A percentile compares a stretch with the other conserved stretches of the same genome.
Conservation (phyloP, 2,888 invertebrate species). For the Baccha elongata region DNA sequence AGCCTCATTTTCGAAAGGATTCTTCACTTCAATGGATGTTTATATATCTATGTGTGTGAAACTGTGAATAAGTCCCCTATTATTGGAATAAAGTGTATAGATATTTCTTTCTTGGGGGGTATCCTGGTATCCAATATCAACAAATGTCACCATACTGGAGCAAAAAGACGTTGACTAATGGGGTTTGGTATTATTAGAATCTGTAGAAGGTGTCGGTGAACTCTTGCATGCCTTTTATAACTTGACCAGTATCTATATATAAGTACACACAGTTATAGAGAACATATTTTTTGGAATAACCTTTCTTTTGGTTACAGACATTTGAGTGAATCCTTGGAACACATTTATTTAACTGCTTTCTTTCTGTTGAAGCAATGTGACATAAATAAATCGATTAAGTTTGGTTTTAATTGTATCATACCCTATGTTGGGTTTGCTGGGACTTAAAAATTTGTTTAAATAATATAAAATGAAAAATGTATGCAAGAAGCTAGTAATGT, state of each 20-base stretch:
- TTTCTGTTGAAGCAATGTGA: background rate
- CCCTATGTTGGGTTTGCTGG: too few relatives aligned
- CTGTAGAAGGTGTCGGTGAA: constrained; percentile 37
- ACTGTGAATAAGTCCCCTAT: too few relatives aligned
- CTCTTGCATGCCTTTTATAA: constrained; percentile 4
- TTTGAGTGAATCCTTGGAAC: background rate
- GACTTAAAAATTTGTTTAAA: too few relatives aligned
- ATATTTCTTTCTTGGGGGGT: background rate
- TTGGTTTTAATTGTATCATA: background rate
- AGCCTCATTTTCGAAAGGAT: constrained; percentile 3
- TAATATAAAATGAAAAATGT: too few relatives aligned
- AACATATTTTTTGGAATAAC: background rate
- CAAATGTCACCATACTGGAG: constrained; percentile 42
- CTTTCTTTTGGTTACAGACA: background rate
- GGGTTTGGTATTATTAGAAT: constrained; percentile 52
- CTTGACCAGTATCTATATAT: constrained; percentile 15
- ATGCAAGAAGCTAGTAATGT: too few relatives aligned
- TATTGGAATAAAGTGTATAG: background rate
- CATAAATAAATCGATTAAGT: background rate
- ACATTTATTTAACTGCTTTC: constrained; percentile 35
- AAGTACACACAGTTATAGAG: background rate
- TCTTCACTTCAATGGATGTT: constrained; percentile 5
- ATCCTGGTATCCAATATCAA: constrained; percentile 43
- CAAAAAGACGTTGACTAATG: constrained; percentile 62
- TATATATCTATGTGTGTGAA: too few relatives aligned